These are phyloP conservation scores for Benthosema pterotum DNA, from an alignment of 2,797 vertebrate species.

Conservation along the genomic window DNA sequence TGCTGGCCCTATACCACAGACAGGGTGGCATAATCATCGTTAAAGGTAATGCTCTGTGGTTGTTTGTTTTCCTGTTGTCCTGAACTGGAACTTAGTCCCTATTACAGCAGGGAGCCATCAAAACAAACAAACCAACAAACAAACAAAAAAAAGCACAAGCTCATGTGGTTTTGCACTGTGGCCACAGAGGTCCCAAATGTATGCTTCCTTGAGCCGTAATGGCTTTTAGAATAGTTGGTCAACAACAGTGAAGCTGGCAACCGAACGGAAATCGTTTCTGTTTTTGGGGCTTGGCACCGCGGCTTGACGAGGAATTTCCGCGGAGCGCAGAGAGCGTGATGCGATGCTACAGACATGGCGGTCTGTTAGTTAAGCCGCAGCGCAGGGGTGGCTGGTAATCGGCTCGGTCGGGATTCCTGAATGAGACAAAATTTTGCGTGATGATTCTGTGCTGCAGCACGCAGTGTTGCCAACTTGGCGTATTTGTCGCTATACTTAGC, in stretches of 20 bases:
- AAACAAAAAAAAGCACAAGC: constrained; percentile 4
- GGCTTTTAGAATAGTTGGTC: constrained; percentile 47
- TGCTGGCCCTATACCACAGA: too few species aligned
- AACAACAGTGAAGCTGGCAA: constrained; percentile 37
- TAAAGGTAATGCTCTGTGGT: constrained; percentile 11
- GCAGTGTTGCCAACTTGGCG: too few species aligned
- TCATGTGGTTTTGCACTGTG: constrained; percentile 28
- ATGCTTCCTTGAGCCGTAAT: constrained; percentile 39
- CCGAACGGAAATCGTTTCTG: constrained; percentile 7
- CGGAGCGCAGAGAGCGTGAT: not conserved
- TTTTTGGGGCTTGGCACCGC: constrained; percentile 34
- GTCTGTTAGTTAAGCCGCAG: too few species aligned
- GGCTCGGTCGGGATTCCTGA: too few species aligned
- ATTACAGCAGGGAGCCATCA: too few species aligned
- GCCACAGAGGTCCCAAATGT: constrained; percentile 28
- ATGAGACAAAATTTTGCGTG: too few species aligned
- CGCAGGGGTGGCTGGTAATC: too few species aligned
- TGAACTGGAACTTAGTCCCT: not conserved
- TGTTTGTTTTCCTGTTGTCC: constrained; percentile 22
- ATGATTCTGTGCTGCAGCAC: too few species aligned
- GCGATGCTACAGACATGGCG: not conserved
- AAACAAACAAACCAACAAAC: constrained; percentile 2
- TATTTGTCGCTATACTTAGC: too few species aligned
- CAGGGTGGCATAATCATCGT: constrained; percentile 17
- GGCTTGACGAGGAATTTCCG: constrained; percentile 19